A percentile compares a stretch with the other conserved stretches of the same genome.
Conservation (phyloP, 2,888 invertebrate genomes). For the Leistus spinibarbis region DNA sequence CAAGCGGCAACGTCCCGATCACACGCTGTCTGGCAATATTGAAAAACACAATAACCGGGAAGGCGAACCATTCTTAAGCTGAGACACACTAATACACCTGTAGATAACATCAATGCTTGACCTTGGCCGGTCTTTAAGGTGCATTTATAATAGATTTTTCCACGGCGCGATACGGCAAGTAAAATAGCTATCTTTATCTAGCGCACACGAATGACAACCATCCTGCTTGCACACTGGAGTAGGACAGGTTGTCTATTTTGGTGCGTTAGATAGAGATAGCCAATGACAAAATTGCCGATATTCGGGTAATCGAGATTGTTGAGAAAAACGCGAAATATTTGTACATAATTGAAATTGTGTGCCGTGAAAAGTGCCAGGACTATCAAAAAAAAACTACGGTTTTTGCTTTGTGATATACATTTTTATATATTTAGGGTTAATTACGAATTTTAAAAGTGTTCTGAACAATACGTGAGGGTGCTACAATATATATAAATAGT, state of each 20-base stretch:
- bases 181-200: too few relatives aligned
- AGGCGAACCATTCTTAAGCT: slow-evolving; percentile 26
- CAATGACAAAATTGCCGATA: too few relatives aligned
- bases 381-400: background rate
- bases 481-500: background rate
- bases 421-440: background rate
- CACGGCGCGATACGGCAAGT: too few relatives aligned
- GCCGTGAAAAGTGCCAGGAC: background rate
- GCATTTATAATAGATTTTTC: too few relatives aligned
- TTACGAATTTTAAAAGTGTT: background rate
- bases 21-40: slow-evolving; percentile 72
- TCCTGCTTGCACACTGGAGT: too few relatives aligned
- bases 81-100: background rate
- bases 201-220: too few relatives aligned
- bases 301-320: too few relatives aligned
- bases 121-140: too few relatives aligned
- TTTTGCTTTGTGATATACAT: background rate
- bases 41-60: slow-evolving; percentile 46
- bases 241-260: too few relatives aligned
- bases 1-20: slow-evolving; percentile 78
- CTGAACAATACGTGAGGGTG: background rate
- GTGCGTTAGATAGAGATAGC: too few relatives aligned
- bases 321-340: too few relatives aligned
- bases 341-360: too few relatives aligned
- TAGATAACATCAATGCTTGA: background rate